A percentile compares a stretch with the other conserved stretches of the same genome.
These are phyloP conservation scores for Myanophis thanlyinensis DNA, from an alignment of 2,113 vertebrate genomes.

Conservation along the genomic window DNA sequence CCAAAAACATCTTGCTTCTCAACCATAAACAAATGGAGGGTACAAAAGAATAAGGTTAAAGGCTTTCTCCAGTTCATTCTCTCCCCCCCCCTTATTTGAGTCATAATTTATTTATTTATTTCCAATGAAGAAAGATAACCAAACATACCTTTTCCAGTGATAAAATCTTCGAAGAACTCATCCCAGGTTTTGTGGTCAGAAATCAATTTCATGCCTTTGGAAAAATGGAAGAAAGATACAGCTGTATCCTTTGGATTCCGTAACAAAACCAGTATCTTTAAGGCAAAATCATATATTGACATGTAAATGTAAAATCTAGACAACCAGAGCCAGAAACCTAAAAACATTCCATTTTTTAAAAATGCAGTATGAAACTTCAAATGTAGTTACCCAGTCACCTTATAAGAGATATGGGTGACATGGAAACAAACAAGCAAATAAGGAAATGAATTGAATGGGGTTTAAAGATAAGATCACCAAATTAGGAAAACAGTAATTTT, in stretches of 20 bases:
- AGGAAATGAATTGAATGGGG: background rate
- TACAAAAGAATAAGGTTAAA: background rate
- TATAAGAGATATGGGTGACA: background rate
- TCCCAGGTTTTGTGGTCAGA: background rate
- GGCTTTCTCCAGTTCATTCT: background rate
- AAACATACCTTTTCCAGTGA: background rate
- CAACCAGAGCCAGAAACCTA: background rate
- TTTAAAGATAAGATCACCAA: background rate
- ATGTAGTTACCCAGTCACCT: background rate
- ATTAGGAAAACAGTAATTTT: background rate
- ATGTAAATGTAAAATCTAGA: background rate
- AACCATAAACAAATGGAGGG: background rate
- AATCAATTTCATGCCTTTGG: background rate
- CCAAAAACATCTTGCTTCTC: background rate
- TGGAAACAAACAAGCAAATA: background rate
- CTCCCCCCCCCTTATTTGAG: background rate
- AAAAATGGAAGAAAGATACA: conserved; percentile 32
- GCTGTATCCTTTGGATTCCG: conserved; percentile 20
- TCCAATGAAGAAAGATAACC: background rate
- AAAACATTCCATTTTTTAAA: background rate
- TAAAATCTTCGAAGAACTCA: conserved; percentile 26
- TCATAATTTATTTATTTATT: background rate
- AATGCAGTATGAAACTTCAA: background rate
- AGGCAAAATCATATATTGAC: background rate
- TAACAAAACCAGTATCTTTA: conserved; percentile 19